Percentiles rank a stretch among this genome's conserved stretches.
Evolutionary conservation across 2,888 invertebrate species (phyloP).

Genomic region (Idaea aversata): DNA sequence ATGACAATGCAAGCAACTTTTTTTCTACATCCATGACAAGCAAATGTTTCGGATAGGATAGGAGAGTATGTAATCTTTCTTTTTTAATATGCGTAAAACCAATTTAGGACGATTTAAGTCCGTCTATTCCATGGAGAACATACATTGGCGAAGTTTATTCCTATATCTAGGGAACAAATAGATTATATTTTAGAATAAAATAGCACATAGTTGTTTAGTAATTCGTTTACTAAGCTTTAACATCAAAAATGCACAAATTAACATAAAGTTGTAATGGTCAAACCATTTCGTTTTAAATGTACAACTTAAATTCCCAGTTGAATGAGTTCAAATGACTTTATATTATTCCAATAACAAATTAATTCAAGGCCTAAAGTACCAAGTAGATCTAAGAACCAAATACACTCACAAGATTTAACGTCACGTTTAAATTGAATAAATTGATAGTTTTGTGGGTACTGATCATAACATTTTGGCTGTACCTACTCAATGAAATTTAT

Average conservation of each 20-base stretch:
- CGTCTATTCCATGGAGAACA: too few species aligned
- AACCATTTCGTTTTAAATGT: slow-evolving; percentile 62
- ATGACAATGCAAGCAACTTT: too few species aligned
- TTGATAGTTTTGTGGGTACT: neutral
- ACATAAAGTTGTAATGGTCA: slow-evolving; percentile 53
- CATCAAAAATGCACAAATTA: slow-evolving; percentile 70
- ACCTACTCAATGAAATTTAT: neutral
- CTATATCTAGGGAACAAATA: too few species aligned
- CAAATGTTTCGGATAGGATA: too few species aligned
- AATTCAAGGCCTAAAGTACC: neutral
- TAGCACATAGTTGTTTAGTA: slow-evolving; percentile 39
- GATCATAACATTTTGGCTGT: neutral
- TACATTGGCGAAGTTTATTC: too few species aligned
- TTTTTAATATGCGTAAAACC: too few species aligned
- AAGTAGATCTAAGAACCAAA: neutral
- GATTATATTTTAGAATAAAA: slow-evolving; percentile 19
- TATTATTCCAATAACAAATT: neutral
- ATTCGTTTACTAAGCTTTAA: slow-evolving; percentile 75
- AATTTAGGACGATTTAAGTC: too few species aligned
- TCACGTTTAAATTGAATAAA: neutral
- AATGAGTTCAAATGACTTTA: neutral
- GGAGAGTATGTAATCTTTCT: too few species aligned
- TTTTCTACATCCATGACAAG: too few species aligned
- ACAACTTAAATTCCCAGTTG: slow-evolving; percentile 41
- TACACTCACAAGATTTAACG: neutral